These are phyloP conservation scores for Selene dorsalis DNA, from an alignment of 2,797 vertebrate genomes.

Conservation along the genomic window DNA sequence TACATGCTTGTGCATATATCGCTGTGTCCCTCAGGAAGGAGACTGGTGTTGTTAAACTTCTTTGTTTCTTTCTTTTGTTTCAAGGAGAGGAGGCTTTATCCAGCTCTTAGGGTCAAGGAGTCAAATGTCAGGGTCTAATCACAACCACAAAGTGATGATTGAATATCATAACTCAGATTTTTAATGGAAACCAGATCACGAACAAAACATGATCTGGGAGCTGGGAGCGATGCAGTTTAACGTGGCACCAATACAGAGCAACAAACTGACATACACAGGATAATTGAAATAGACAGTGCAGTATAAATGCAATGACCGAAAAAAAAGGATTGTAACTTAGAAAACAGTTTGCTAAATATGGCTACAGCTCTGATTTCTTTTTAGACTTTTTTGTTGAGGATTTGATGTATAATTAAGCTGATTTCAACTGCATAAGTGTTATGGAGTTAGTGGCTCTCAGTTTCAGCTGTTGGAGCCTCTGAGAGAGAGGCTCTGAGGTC, in stretches of 20 bases:
- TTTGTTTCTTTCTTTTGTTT: slow-evolving; percentile 19
- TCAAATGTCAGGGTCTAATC: neutral
- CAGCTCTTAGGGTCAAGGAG: neutral
- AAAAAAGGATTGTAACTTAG: neutral
- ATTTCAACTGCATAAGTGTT: neutral
- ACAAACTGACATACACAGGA: neutral
- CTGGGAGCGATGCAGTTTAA: too few species aligned
- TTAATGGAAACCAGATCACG: too few species aligned
- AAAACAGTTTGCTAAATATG: too few species aligned
- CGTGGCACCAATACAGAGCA: too few species aligned
- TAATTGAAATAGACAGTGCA: neutral
- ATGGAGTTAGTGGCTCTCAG: neutral
- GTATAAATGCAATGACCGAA: neutral
- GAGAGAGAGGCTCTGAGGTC: too few species aligned
- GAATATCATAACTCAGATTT: too few species aligned
- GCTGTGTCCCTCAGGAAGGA: slow-evolving; percentile 16
- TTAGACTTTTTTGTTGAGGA: neutral
- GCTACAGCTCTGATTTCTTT: neutral
- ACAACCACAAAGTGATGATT: too few species aligned
- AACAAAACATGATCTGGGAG: neutral
- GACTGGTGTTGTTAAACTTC: slow-evolving; percentile 17
- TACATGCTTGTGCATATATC: slow-evolving; percentile 41
- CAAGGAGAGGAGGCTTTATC: neutral
- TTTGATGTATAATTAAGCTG: neutral
- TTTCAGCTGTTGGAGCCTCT: too few species aligned